Conservation (phyloP, 92 coral and sea anemone genomes). For the Pocillopora meandrina region DNA sequence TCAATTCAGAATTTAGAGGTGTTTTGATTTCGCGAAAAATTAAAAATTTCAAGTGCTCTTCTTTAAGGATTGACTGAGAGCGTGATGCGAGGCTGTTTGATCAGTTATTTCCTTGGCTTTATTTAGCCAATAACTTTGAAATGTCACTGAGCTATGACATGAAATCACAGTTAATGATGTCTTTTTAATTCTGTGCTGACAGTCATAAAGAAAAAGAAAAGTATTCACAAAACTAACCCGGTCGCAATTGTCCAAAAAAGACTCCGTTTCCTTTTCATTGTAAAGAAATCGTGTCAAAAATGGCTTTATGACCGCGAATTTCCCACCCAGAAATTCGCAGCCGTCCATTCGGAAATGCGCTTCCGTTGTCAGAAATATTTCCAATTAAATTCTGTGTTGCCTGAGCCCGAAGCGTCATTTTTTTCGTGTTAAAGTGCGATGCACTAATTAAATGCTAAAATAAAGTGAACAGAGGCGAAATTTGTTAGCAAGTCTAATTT, state of each 20-base stretch:
- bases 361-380: constrained; percentile 38
- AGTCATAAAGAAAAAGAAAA: constrained; percentile 55
- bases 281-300: constrained; percentile 20
- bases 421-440: constrained; percentile 23
- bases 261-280: constrained; percentile 22
- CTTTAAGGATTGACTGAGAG: constrained; percentile 5
- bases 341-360: constrained; percentile 10
- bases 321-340: constrained; percentile 2
- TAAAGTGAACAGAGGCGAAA: constrained; percentile 12
- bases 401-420: background rate
- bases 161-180: constrained; percentile 70
- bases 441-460: constrained; percentile 9
- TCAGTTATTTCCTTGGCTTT: constrained; percentile 71
- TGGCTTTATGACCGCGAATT: constrained; percentile 1
- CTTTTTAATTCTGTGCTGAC: constrained; percentile 62
- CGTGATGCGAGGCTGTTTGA: constrained; percentile 42
- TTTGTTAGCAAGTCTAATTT: constrained; percentile 35
- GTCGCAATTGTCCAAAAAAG: constrained; percentile 27
- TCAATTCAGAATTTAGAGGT: background rate
- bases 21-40: constrained; percentile 20
- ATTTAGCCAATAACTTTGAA: constrained; percentile 80
- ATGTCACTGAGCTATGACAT: constrained; percentile 82
- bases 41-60: constrained; percentile 25
- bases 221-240: constrained; percentile 30
- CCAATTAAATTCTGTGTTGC: constrained; percentile 12